These are phyloP conservation scores for Cabera pusaria DNA, from an alignment of 2,888 invertebrate species.

Conservation along the genomic window DNA sequence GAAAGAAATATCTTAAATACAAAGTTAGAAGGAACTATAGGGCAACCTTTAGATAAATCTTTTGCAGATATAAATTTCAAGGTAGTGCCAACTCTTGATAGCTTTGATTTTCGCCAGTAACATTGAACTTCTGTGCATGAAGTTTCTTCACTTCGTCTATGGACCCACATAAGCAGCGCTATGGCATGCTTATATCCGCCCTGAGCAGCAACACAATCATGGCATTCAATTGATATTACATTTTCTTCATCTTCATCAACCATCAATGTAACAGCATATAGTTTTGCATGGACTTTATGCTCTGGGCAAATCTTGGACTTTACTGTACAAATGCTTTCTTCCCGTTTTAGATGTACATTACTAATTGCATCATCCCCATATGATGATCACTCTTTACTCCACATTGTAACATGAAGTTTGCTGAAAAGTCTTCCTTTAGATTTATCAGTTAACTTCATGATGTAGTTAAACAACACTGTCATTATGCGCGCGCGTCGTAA, in stretches of 20 bases:
- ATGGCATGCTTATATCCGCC: conserved; percentile 17
- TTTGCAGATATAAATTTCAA: conserved; percentile 2
- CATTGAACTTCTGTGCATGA: conserved; percentile 9
- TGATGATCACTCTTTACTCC: too few species aligned
- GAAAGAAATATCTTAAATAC: too few species aligned
- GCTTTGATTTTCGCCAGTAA: conserved; percentile 1
- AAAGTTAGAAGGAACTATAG: neutral
- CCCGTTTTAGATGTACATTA: too few species aligned
- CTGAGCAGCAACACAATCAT: conserved; percentile 11
- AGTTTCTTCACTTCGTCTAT: conserved; percentile 17
- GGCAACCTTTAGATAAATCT: neutral
- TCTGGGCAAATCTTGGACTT: neutral
- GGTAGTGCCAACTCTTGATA: conserved; percentile 4
- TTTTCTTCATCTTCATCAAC: conserved; percentile 35
- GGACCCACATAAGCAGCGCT: conserved; percentile 20
- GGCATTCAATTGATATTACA: conserved; percentile 18
- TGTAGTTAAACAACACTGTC: too few species aligned
- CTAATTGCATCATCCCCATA: too few species aligned
- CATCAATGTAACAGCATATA: conserved; percentile 31
- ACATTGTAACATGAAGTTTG: too few species aligned
- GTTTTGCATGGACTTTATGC: conserved; percentile 23
- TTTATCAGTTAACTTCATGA: too few species aligned
- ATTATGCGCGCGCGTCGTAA: too few species aligned
- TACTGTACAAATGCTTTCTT: too few species aligned
- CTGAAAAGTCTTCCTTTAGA: too few species aligned